These are phyloP conservation scores for Dendrolimus pini DNA, from an alignment of 2,888 invertebrate species.

Conservation along the genomic window DNA sequence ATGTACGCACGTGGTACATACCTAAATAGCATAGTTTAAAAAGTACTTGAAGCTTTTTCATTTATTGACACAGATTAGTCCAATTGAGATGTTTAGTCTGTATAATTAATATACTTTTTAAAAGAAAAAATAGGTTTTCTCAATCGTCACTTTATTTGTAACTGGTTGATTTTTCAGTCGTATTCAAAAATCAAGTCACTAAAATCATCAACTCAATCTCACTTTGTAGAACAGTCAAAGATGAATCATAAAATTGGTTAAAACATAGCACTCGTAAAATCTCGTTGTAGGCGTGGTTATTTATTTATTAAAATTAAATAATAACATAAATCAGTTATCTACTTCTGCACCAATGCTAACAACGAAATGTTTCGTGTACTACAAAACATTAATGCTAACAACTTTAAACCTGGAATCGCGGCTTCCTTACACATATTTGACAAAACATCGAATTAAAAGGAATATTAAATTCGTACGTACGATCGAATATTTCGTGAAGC, in stretches of 20 bases:
- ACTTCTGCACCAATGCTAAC: neutral
- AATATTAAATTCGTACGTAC: constrained; percentile 31
- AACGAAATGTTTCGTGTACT: neutral
- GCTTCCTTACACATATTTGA: constrained; percentile 55
- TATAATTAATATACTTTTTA: too few relatives aligned
- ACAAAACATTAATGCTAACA: neutral
- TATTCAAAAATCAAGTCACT: constrained; percentile 63
- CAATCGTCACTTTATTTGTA: constrained; percentile 15
- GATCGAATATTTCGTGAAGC: constrained; percentile 19
- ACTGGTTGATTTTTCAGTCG: constrained; percentile 24
- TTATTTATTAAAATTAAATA: neutral
- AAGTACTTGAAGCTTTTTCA: too few relatives aligned
- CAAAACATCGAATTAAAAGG: constrained; percentile 57
- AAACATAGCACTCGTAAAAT: neutral
- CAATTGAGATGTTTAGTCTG: too few relatives aligned
- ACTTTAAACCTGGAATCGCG: neutral
- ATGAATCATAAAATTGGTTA: neutral
- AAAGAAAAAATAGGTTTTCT: neutral
- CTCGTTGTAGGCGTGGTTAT: neutral
- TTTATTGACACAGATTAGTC: too few relatives aligned
- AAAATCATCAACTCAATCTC: constrained; percentile 10
- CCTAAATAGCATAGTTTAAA: too few relatives aligned
- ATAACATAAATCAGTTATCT: neutral
- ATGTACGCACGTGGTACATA: too few relatives aligned
- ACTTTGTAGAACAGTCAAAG: neutral